phyloP scores from a whole-genome alignment of 2,888 invertebrate genomes.

The Eutolmus rufibarbis region DNA sequence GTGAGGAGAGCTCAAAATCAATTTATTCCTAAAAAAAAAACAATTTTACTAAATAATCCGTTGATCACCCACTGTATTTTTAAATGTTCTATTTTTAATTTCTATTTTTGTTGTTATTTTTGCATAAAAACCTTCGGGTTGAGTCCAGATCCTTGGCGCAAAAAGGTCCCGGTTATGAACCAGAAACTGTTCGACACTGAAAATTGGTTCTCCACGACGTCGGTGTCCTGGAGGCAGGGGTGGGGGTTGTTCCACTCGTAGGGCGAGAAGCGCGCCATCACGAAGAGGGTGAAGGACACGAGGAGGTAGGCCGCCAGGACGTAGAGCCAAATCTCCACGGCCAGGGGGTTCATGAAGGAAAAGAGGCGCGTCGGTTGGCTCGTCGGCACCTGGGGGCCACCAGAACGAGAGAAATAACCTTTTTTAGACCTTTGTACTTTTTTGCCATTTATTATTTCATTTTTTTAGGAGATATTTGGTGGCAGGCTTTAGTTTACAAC shows the following conservation, averaged over 20 bases:
- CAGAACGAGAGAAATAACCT: not conserved
- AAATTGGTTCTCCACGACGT: constrained; percentile 94
- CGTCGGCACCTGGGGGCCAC: constrained; percentile 75
- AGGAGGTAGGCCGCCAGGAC: constrained; percentile 92
- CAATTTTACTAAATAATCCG: no score
- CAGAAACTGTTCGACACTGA: constrained; percentile 92
- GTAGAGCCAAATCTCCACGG: constrained; percentile 96
- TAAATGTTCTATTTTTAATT: no score
- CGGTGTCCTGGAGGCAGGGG: constrained; percentile 81
- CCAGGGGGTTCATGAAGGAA: constrained; percentile 96
- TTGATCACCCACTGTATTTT: no score
- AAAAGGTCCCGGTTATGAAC: constrained; percentile 89
- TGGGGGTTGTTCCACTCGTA: constrained; percentile 92
- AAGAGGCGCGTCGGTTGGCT: constrained; percentile 88
- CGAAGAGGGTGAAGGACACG: constrained; percentile 92
- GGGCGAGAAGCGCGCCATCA: constrained; percentile 96
- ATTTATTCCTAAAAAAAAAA: no score
- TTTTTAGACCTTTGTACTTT: not conserved
- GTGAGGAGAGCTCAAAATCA: no score
- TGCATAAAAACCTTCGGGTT: constrained; percentile 77
- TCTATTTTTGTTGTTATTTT: not conserved
- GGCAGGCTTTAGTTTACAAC: no score
- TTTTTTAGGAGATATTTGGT: not conserved
- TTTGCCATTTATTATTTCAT: not conserved
- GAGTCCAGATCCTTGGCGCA: constrained; percentile 83